phyloP scores from a whole-genome alignment of 2,888 invertebrate species.

The Philereme transversata region DNA sequence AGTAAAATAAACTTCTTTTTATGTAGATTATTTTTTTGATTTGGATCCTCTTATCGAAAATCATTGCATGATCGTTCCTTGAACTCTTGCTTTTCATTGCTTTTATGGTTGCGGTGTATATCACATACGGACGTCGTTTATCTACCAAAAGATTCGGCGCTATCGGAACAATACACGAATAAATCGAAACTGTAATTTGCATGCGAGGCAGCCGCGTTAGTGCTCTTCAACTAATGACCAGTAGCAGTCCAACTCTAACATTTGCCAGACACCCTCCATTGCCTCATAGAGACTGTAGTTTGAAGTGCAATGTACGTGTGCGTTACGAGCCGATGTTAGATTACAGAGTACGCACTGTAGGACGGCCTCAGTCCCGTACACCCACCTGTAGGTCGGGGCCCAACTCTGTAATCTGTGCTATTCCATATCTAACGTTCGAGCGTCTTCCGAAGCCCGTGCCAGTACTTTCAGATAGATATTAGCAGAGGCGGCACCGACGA shows the following conservation, averaged over 20 bases:
- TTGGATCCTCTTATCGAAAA: slow-evolving; percentile 47
- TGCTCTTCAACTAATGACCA: slow-evolving; percentile 35
- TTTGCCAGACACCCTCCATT: slow-evolving; percentile 33
- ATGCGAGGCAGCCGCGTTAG: slow-evolving; percentile 30
- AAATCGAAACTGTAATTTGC: slow-evolving; percentile 30
- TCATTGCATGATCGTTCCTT: slow-evolving; percentile 55
- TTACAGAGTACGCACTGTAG: slow-evolving; percentile 14
- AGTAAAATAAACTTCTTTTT: slow-evolving; percentile 63
- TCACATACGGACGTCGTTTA: slow-evolving; percentile 45
- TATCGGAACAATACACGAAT: slow-evolving; percentile 28
- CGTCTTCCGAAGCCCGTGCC: slow-evolving; percentile 60
- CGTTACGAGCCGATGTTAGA: slow-evolving; percentile 5
- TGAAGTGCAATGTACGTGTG: neutral
- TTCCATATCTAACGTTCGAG: slow-evolving; percentile 25
- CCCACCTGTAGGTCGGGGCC: neutral
- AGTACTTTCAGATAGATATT: slow-evolving; percentile 75
- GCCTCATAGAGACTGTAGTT: slow-evolving; percentile 14
- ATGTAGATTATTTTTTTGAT: slow-evolving; percentile 49
- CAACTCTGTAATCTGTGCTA: slow-evolving; percentile 17
- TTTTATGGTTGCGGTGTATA: slow-evolving; percentile 60
- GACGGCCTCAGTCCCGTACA: slow-evolving; percentile 6
- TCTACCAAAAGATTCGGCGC: slow-evolving; percentile 34
- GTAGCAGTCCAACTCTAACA: slow-evolving; percentile 34
- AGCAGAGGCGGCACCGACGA: slow-evolving; percentile 60
- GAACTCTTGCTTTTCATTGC: slow-evolving; percentile 49